Evolutionary conservation across 2,888 invertebrate species (phyloP), one percentile per base, ranked within the genome.

Genomic region (Caenorhabditis sp.): DNA sequence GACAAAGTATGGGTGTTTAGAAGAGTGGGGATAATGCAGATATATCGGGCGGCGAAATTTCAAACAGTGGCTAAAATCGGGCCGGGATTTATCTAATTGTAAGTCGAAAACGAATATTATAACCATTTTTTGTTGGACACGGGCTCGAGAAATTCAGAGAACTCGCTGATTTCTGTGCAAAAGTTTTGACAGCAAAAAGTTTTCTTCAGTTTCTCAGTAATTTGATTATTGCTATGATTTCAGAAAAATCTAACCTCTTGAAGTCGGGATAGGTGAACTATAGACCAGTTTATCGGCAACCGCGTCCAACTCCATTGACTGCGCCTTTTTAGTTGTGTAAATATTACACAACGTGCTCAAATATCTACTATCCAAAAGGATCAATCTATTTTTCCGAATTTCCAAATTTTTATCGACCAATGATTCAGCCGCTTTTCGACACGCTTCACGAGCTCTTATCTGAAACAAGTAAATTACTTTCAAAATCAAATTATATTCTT

Each of bases 361-460:
- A 31, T 65, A 75, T 43, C 61, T 14, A 0, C 27, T 8, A 26
- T 64, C 53, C 53, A 74, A n/a, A 2, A 66, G 31, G 8, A 14
- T 27, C 27, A 75, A 24, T 6, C 57, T 37, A 12, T 27, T 27
- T 31, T 37, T 67, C 50, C 67, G 31, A 12, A 43, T 61, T 43
- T 63, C 57, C 21, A 67, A 17, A 17, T 61, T 58, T 27, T 66
- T 58, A 49, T 75, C 75, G n/a, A 69, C 21, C 27, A 53, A 67
- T 1, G 66, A 43, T n/a, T 67, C 66, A 1, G 69, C 75, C 14
- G 67, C 75, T 55, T 75, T 75, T 24, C 58, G 62, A n/a, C 51
- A 26, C 6, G 66, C 75, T 62, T 69, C 75, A 27, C 67, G 69
- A 0, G 66, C 67, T 12, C 75, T 66, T 58, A 75, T 75, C 61